Evolutionary conservation across 2,888 invertebrate species (phyloP), one percentile per base, ranked within the genome.

Genomic region (Agrotis exclamationis): DNA sequence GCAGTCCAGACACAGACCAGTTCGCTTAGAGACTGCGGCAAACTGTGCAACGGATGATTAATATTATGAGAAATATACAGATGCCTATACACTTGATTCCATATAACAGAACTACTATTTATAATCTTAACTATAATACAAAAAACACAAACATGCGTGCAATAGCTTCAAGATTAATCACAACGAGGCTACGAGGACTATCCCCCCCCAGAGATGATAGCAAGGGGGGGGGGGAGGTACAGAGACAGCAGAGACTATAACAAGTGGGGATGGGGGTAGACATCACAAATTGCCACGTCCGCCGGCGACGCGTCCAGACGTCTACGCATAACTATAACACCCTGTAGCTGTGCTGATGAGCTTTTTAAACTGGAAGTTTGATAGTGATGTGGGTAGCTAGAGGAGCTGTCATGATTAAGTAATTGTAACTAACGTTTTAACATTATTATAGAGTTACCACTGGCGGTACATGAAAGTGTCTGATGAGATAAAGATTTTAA

Each of bases 251-350:
- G 69, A 39, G 39, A 39, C 39, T 39, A 11, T 39, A 2, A 39
- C 39, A 39, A 39, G 56, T 39, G 53, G 53, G 47, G 24, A 66
- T 57, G 45, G 62, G 64, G 63, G 54, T 60, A 45, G 60, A 59
- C 44, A 72, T 79, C 82, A 82, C 85, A 88, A 91, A 89, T 88
- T 86, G 82, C 72, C 80, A 75, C 86, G 79, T 89, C 90, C 91
- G 89, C 83, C 88, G 88, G 87, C 88, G 89, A 62, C 88, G 80
- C 66, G 62, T 53, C 51, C 39, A 57, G 66, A 47, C 60, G 64
- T 80, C 83, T 82, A 73, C 65, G 63, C 60, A 62, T 56, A 58
- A 62, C 7, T 75, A 67, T 58, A 58, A 13, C 33, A 65, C 7
- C 13, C 24, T 58, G 47, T 16, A 47, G 66, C 16, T 67, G 28